Percentiles rank a stretch among this genome's conserved stretches.
Evolutionary conservation across 1,140 invertebrate genomes (phyloP).

Genomic region (Drosophila navojoa): DNA sequence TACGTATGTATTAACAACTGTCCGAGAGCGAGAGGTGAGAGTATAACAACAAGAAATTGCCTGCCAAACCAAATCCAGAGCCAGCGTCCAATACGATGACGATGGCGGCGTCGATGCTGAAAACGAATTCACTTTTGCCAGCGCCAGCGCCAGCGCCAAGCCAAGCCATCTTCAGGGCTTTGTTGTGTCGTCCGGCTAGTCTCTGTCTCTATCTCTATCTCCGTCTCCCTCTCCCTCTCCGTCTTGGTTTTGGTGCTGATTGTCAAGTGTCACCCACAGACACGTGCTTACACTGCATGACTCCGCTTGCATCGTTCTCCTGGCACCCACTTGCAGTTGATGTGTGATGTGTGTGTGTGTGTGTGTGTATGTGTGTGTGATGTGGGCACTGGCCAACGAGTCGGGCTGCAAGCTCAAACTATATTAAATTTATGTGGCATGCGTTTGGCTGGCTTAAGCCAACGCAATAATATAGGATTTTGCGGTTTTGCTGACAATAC

Average conservation of each 20-base stretch:
- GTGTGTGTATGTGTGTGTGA: constrained; percentile 66
- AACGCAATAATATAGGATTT: constrained; percentile 76
- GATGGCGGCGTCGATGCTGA: constrained; percentile 47
- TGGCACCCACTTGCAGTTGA: constrained; percentile 39
- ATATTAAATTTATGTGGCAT: constrained; percentile 73
- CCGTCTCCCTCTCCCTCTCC: constrained; percentile 41
- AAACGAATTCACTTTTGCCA: constrained; percentile 52
- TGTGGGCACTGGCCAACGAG: constrained; percentile 52
- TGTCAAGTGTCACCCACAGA: constrained; percentile 74
- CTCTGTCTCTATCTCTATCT: neutral
- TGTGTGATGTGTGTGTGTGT: constrained; percentile 64
- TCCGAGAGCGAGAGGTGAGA: constrained; percentile 31
- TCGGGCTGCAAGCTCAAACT: constrained; percentile 58
- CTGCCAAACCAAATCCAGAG: neutral
- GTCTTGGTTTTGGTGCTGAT: constrained; percentile 78
- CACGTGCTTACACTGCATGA: constrained; percentile 69
- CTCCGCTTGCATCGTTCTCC: constrained; percentile 29
- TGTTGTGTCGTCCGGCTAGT: constrained; percentile 14
- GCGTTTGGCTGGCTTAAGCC: constrained; percentile 43
- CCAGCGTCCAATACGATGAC: constrained; percentile 35
- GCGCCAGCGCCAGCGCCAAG: neutral
- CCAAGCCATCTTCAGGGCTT: constrained; percentile 38
- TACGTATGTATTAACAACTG: constrained; percentile 58
- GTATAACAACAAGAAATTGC: constrained; percentile 14
- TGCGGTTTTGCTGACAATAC: constrained; percentile 50